Conservation (phyloP, 2,113 vertebrate genomes). For the Triplophysa tibetana region DNA sequence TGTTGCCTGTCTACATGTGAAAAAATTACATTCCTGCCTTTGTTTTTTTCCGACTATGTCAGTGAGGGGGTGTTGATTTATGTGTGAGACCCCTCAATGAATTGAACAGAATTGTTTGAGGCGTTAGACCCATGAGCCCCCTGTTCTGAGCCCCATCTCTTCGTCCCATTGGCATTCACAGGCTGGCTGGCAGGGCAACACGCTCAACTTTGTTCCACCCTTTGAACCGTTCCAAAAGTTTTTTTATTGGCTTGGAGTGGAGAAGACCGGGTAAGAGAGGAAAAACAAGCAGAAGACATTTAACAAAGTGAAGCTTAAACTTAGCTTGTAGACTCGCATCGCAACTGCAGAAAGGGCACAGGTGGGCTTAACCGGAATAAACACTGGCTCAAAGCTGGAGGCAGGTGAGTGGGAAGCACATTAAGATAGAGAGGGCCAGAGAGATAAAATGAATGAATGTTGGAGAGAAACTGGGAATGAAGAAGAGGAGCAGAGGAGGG, state of each 20-base stretch:
- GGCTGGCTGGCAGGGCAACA: constrained; percentile 70
- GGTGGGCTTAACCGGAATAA: constrained; percentile 46
- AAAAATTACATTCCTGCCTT: constrained; percentile 10
- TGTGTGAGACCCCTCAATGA: constrained; percentile 33
- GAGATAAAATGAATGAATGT: constrained; percentile 28
- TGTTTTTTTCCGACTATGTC: constrained; percentile 34
- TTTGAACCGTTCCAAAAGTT: constrained; percentile 69
- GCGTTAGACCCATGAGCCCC: constrained; percentile 62
- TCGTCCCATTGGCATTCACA: constrained; percentile 77
- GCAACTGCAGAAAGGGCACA: constrained; percentile 17
- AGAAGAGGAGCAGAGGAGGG: constrained; percentile 3
- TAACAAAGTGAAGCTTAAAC: constrained; percentile 7
- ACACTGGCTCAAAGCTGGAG: constrained; percentile 26
- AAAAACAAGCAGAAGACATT: background rate
- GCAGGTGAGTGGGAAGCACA: constrained; percentile 31
- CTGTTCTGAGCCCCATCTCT: constrained; percentile 69
- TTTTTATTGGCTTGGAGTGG: constrained; percentile 22
- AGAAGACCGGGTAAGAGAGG: constrained; percentile 17
- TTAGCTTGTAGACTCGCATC: constrained; percentile 27
- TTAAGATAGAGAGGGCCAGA: constrained; percentile 30
- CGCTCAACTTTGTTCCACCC: constrained; percentile 68
- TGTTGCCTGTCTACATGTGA: constrained; percentile 15
- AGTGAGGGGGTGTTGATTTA: constrained; percentile 49
- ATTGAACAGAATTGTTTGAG: constrained; percentile 12
- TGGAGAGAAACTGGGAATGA: constrained; percentile 23